These are phyloP conservation scores for Drosophila helvetica DNA, from an alignment of 2,888 invertebrate species.

Conservation along the genomic window DNA sequence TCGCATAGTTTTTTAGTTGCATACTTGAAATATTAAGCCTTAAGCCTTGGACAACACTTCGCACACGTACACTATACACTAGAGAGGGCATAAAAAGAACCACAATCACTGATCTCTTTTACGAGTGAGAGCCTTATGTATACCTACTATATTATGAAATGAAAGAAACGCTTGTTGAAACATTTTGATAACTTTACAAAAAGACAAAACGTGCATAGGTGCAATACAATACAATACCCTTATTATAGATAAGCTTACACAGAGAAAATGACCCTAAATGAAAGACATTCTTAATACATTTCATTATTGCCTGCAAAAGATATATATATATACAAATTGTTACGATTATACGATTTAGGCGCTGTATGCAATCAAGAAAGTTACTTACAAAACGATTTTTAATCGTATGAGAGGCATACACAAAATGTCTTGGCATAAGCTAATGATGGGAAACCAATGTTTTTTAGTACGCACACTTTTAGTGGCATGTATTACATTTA, in stretches of 20 bases:
- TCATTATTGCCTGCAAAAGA: conserved; percentile 42
- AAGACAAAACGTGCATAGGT: conserved; percentile 12
- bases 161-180: conserved; percentile 31
- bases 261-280: conserved; percentile 26
- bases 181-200: conserved; percentile 59
- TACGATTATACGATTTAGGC: conserved; percentile 41
- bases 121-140: conserved; percentile 60
- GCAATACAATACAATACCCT: conserved; percentile 5
- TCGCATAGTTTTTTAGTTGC: conserved; percentile 41
- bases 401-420: conserved; percentile 34
- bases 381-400: conserved; percentile 62
- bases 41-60: conserved; percentile 27
- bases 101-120: conserved; percentile 56
- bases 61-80: conserved; percentile 5
- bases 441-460: conserved; percentile 2
- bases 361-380: conserved; percentile 68
- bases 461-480: conserved; percentile 53
- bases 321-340: conserved; percentile 3
- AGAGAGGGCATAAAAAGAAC: conserved; percentile 5
- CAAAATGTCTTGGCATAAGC: conserved; percentile 3
- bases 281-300: conserved; percentile 53
- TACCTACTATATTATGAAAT: conserved; percentile 38
- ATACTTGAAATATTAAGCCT: conserved; percentile 5
- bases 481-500: conserved; percentile 47
- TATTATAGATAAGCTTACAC: conserved; percentile 39